phyloP scores from a whole-genome alignment of 2,113 vertebrate species.

The Hirundichthys speculiger region DNA sequence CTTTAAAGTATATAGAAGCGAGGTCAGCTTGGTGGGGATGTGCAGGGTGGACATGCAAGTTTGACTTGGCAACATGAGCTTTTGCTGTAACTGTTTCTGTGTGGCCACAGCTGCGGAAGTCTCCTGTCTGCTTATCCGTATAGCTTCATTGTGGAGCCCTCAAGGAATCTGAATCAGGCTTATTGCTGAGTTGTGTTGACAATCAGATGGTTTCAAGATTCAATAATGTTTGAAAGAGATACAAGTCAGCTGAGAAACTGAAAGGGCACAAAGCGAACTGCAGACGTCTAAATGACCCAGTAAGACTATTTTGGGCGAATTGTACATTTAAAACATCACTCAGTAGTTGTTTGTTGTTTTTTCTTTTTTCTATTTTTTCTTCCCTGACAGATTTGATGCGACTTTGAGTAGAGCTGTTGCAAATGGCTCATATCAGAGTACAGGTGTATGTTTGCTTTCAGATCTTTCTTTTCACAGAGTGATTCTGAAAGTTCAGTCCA shows the following conservation, averaged over 20 bases:
- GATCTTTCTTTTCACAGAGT: background rate
- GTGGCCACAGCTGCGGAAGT: background rate
- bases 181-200: slow-evolving; percentile 50
- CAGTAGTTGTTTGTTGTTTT: background rate
- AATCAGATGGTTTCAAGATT: slow-evolving; percentile 30
- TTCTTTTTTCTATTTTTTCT: background rate
- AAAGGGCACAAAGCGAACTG: background rate
- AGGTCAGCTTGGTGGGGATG: background rate
- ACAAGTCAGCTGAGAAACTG: background rate
- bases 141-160: slow-evolving; percentile 36
- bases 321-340: background rate
- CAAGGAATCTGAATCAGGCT: slow-evolving; percentile 45
- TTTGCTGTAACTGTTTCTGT: slow-evolving; percentile 2
- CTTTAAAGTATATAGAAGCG: background rate
- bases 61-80: background rate
- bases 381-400: too few species aligned
- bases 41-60: background rate
- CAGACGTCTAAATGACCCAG: background rate
- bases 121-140: slow-evolving; percentile 31
- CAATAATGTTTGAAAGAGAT: slow-evolving; percentile 16
- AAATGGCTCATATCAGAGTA: too few species aligned
- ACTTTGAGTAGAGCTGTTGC: too few species aligned
- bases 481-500: slow-evolving; percentile 3
- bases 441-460: too few species aligned
- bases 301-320: background rate